Conservation (phyloP, 2,113 vertebrate genomes). For the Vombatus ursinus region DNA sequence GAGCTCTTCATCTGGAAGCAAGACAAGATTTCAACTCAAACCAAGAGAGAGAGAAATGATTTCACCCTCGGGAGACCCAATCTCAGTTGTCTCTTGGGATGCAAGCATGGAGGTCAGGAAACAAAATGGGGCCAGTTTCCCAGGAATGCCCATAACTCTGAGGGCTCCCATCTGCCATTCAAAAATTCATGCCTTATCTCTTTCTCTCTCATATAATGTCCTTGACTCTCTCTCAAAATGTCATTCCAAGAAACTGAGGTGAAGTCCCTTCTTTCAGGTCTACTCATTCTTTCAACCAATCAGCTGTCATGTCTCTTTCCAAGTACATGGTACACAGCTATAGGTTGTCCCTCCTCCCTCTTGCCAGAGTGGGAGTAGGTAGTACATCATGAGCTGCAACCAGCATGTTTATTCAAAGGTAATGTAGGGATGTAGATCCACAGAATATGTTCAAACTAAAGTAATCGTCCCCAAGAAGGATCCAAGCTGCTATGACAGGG, state of each 20-base stretch:
- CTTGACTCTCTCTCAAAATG: not conserved
- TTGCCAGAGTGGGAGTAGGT: not conserved
- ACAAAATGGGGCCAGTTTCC: too few relatives aligned
- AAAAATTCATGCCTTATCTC: too few relatives aligned
- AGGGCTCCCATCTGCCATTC: too few relatives aligned
- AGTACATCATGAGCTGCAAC: not conserved
- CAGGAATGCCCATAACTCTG: too few relatives aligned
- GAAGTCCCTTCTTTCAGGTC: not conserved
- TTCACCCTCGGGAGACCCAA: too few relatives aligned
- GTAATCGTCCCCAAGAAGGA: not conserved
- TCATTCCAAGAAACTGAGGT: not conserved
- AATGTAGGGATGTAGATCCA: not conserved
- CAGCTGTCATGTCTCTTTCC: not conserved
- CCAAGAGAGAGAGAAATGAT: too few relatives aligned
- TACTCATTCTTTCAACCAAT: not conserved
- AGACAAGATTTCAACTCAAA: too few relatives aligned
- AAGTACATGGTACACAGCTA: not conserved
- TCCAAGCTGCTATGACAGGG: too few relatives aligned
- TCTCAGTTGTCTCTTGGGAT: too few relatives aligned
- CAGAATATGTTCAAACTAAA: not conserved
- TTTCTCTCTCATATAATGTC: not conserved
- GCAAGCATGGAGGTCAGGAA: too few relatives aligned
- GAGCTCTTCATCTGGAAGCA: too few relatives aligned
- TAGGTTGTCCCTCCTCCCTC: not conserved
- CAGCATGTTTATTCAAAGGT: not conserved